Conservation (phyloP, 2,797 vertebrate genomes). For the Tympanoctomys barrerae region DNA sequence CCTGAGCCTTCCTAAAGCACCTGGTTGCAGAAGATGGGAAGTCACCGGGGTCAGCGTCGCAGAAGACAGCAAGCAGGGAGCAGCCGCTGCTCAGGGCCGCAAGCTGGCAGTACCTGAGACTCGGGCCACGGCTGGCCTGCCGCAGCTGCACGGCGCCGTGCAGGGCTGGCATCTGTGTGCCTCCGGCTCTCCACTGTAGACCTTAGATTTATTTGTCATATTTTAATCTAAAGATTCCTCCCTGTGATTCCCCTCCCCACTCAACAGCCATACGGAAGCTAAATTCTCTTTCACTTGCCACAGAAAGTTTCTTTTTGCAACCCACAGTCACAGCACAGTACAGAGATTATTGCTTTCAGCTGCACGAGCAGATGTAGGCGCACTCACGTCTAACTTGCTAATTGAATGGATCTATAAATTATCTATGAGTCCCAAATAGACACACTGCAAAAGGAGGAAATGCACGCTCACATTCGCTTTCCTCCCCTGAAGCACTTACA, state of each 20-base stretch:
- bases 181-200: background rate
- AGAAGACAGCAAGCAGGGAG: slow-evolving; percentile 10
- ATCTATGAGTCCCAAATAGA: slow-evolving; percentile 22
- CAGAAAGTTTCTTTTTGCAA: slow-evolving; percentile 41
- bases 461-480: slow-evolving; percentile 18
- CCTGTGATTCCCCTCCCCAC: slow-evolving; percentile 67
- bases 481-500: background rate
- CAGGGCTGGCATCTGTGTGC: slow-evolving; percentile 54
- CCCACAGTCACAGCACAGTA: slow-evolving; percentile 61
- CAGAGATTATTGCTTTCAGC: slow-evolving; percentile 73
- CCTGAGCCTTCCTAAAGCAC: background rate
- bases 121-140: slow-evolving; percentile 39
- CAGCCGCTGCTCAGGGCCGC: background rate
- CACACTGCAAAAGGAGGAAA: slow-evolving; percentile 35
- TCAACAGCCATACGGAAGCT: slow-evolving; percentile 57
- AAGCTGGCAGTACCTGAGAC: slow-evolving; percentile 7
- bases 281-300: slow-evolving; percentile 48
- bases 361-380: slow-evolving; percentile 12
- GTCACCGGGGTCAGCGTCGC: slow-evolving; percentile 26
- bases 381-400: slow-evolving; percentile 66
- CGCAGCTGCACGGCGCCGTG: background rate
- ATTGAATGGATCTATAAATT: slow-evolving; percentile 79
- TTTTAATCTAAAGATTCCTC: slow-evolving; percentile 47
- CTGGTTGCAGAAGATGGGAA: background rate
- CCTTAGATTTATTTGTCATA: slow-evolving; percentile 57